A percentile compares a stretch with the other conserved stretches of the same genome.
Conservation (phyloP, 2,888 invertebrate genomes). For the Elmis aenea region DNA sequence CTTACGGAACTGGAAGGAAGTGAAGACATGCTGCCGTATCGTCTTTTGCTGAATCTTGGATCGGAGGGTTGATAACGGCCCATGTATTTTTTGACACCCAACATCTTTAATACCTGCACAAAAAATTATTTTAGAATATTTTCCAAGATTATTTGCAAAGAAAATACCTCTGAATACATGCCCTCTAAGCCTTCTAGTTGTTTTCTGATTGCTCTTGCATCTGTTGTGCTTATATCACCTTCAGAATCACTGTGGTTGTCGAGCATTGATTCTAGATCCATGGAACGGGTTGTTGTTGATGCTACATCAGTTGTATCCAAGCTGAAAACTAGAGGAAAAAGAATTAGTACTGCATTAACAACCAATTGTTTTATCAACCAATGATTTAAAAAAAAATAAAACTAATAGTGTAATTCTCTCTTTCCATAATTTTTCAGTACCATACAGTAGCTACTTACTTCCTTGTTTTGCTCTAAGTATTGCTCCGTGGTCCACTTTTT, state of each 20-base stretch:
- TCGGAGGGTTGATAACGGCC: conserved; percentile 53
- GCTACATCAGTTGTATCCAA: conserved; percentile 71
- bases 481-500: conserved; percentile 52
- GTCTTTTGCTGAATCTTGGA: conserved; percentile 51
- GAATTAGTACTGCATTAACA: too few relatives aligned
- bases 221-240: conserved; percentile 69
- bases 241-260: conserved; percentile 66
- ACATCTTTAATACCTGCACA: conserved; percentile 54
- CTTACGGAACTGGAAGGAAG: conserved; percentile 79
- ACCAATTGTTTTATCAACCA: neutral
- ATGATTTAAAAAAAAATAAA: too few relatives aligned
- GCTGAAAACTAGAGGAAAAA: conserved; percentile 56
- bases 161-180: conserved; percentile 83
- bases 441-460: too few relatives aligned
- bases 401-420: too few relatives aligned
- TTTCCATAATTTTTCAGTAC: too few relatives aligned
- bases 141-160: conserved; percentile 4
- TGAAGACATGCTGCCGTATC: conserved; percentile 79
- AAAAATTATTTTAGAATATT: too few relatives aligned
- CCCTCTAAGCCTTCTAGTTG: conserved; percentile 79
- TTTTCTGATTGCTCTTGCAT: conserved; percentile 71
- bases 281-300: conserved; percentile 70
- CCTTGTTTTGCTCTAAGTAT: conserved; percentile 54
- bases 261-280: conserved; percentile 73
- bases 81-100: conserved; percentile 53